Evolutionary conservation across 2,113 vertebrate genomes (phyloP), one percentile per base, ranked within the genome.

Genomic region (Cairina moschata): DNA sequence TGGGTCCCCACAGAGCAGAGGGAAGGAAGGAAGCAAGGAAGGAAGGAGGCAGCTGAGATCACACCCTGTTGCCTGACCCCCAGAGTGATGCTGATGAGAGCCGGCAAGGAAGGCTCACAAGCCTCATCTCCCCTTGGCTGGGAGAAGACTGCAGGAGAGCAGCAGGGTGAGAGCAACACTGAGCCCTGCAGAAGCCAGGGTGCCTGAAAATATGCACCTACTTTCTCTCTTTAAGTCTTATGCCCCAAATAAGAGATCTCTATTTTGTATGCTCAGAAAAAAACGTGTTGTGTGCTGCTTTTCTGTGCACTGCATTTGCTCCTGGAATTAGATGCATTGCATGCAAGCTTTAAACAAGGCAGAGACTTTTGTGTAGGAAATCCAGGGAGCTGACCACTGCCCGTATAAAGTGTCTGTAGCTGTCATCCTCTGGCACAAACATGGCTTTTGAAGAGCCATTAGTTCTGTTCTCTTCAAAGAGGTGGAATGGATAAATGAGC

Each of bases 401-500:
- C 36, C 66, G 29, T 65, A 56, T 88, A 46, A 87, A 6, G 18
- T 63, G 77, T 48, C 46, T 91, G 63, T 58, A 77, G 69, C 71
- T 78, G 59, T 73, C 55, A 80, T 90, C 72, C 84, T 95, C 75
- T 56, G 65, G 90, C 81, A 81, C 67, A 95, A 96, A 94, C 54
- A 73, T 6, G 32, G 91, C 32, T 88, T 95, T 55, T 77, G 63
- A 93, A 91, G 71, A 83, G 69, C 55, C 93, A 69, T 90, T 84
- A 82, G 23, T 67, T 87, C 69, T 92, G 58, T 86, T 97, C 97
- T 94, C 93, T 95, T 95, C 92, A 93, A 97, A 97, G 90, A 90
- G 92, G 91, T 96, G 88, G 96, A 95, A 62, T 63, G 50, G 83
- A 90, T 95, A 97, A 96, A 97, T 91, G 94, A 95, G 96, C 88